Conservation (phyloP, 2,113 vertebrate species). For the Speoplatyrhinus poulsoni region DNA sequence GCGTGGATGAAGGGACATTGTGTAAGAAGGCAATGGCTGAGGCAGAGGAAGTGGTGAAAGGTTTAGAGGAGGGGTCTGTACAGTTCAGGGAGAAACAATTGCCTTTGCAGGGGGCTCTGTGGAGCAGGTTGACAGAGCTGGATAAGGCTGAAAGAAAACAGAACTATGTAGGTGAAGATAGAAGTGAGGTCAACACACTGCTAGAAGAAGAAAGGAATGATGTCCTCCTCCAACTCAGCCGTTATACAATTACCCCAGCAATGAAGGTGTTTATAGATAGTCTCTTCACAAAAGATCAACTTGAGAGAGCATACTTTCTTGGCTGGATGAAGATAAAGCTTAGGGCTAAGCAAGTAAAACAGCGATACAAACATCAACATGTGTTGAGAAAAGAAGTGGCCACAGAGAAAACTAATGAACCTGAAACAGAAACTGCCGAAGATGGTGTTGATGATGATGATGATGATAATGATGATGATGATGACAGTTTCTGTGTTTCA, state of each 20-base stretch:
- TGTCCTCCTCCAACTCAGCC: slow-evolving; percentile 40
- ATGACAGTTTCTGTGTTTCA: slow-evolving; percentile 50
- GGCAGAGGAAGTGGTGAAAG: slow-evolving; percentile 59
- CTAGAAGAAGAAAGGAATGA: slow-evolving; percentile 48
- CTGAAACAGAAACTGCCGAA: slow-evolving; percentile 9
- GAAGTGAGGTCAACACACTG: slow-evolving; percentile 10
- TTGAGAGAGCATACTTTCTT: slow-evolving; percentile 67
- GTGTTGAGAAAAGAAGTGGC: neutral
- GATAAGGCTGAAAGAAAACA: slow-evolving; percentile 62
- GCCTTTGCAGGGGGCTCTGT: slow-evolving; percentile 64
- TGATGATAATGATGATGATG: neutral
- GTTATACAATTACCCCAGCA: slow-evolving; percentile 62
- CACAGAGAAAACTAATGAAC: slow-evolving; percentile 2
- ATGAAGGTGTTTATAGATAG: slow-evolving; percentile 67
- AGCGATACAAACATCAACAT: slow-evolving; percentile 13
- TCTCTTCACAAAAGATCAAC: slow-evolving; percentile 54
- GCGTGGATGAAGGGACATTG: slow-evolving; percentile 60
- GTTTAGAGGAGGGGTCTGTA: slow-evolving; percentile 53
- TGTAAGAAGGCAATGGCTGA: slow-evolving; percentile 62
- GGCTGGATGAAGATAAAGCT: slow-evolving; percentile 70
- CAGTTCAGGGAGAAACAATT: slow-evolving; percentile 61
- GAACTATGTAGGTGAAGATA: slow-evolving; percentile 12
- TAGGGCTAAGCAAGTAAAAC: slow-evolving; percentile 40
- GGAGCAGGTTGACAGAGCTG: slow-evolving; percentile 60
- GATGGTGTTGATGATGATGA: neutral